These are phyloP conservation scores for Sialia sialis DNA, from an alignment of 2,113 vertebrate genomes.

Conservation along the genomic window DNA sequence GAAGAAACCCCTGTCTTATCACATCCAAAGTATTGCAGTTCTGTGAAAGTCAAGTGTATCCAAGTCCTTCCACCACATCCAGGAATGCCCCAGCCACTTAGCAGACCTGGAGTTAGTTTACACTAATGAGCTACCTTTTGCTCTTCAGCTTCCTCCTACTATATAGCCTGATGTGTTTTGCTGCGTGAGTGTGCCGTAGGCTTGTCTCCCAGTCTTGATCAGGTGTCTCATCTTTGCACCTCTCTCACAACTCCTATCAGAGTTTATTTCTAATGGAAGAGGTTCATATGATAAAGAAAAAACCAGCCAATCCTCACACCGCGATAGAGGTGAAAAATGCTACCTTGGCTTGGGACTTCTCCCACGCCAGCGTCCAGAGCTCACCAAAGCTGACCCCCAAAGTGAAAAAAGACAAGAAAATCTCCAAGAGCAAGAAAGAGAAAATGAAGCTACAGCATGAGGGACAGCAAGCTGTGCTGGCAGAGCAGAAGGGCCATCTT, in stretches of 20 bases:
- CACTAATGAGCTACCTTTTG: slow-evolving; percentile 85
- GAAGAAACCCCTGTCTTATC: not conserved
- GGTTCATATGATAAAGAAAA: slow-evolving; percentile 84
- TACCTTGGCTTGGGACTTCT: slow-evolving; percentile 90
- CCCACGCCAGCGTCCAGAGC: slow-evolving; percentile 85
- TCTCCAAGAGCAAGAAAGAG: slow-evolving; percentile 72
- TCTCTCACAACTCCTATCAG: slow-evolving; percentile 84
- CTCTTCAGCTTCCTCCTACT: slow-evolving; percentile 82
- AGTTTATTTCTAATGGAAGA: slow-evolving; percentile 94
- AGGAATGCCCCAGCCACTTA: slow-evolving; percentile 44
- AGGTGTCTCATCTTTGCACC: slow-evolving; percentile 85
- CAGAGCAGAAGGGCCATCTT: slow-evolving; percentile 84
- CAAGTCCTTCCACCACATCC: slow-evolving; percentile 43
- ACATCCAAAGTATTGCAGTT: not conserved
- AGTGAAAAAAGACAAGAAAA: slow-evolving; percentile 78
- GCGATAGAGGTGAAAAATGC: slow-evolving; percentile 87
- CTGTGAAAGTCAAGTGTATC: slow-evolving; percentile 14
- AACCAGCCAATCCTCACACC: slow-evolving; percentile 80
- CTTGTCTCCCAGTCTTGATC: slow-evolving; percentile 78
- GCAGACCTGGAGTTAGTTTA: slow-evolving; percentile 64
- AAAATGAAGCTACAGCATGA: slow-evolving; percentile 69
- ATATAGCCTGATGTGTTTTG: slow-evolving; percentile 82
- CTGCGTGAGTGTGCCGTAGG: slow-evolving; percentile 79
- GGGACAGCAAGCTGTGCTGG: slow-evolving; percentile 75
- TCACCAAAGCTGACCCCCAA: slow-evolving; percentile 87